Evolutionary conservation across 2,113 vertebrate species (phyloP).

Genomic region (Odocoileus virginianus): DNA sequence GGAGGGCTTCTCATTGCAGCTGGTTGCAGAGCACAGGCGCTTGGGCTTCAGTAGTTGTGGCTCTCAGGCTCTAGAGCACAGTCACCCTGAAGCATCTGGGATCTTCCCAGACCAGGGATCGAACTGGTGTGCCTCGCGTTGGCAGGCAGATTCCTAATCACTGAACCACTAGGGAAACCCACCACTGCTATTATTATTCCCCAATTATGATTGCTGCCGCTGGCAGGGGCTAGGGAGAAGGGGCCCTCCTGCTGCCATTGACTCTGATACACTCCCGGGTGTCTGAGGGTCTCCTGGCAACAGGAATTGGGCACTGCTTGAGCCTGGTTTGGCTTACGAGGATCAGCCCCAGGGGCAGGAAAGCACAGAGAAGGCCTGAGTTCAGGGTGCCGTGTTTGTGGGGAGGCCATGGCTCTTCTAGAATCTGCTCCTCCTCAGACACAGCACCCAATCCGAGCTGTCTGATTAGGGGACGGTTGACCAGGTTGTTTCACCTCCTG

Average conservation of each 20-base stretch:
- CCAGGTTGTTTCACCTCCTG: neutral
- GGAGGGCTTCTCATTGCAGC: neutral
- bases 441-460: too few relatives aligned
- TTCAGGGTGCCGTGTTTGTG: neutral
- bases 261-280: neutral
- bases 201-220: neutral
- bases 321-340: neutral
- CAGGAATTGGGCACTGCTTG: neutral
- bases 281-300: neutral
- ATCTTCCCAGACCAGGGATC: neutral
- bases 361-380: neutral
- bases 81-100: neutral
- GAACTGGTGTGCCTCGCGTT: neutral
- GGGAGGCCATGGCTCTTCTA: neutral
- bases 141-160: neutral
- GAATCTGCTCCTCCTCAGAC: neutral
- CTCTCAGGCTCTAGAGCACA: neutral
- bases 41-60: neutral
- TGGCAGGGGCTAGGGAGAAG: neutral
- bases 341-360: neutral
- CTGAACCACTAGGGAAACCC: neutral
- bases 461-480: neutral
- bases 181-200: neutral
- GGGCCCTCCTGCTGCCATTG: neutral
- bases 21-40: neutral